Evolutionary conservation across 2,113 vertebrate species (phyloP), one percentile per base, ranked within the genome.

Genomic region (Pygathrix nemaeus): DNA sequence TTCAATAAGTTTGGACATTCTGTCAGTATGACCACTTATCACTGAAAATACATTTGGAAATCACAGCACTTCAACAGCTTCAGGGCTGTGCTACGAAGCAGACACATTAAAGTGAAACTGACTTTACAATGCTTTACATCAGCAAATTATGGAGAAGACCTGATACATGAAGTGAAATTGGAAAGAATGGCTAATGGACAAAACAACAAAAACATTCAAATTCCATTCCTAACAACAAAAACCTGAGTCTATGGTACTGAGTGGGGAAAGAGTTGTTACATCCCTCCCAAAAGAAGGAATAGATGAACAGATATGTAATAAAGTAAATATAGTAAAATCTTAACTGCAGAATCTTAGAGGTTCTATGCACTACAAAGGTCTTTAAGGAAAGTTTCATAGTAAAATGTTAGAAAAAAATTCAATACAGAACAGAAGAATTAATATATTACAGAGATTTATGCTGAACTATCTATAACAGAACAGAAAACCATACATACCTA

Each of bases 391-490:
- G 61, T 73, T 82, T 68, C 64, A 68, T 79, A 79, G 87, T 79
- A 59, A 64, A 87, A 70, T 80, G n/a, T 48, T 32, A 18, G 59
- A 0, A 30, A 43, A 90, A 75, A 79, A 72, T 16, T 72, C 35
- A 96, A 57, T 40, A 25, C 30, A 84, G 35, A 93, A 75, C 16
- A 75, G 27, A 64, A 93, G 38, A 93, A 80, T 16, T 30, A 96
- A 84, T 13, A 81, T 25, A 87, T 68, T 43, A 43, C 0, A 52
- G 21, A 91, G 55, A 76, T 25, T 48, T 55, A 86, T 92, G 86
- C 17, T 92, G 64, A 96, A 82, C 38, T 84, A 70, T 8, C 38
- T 86, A 70, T 6, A 95, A 80, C 25, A 96, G 92, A 97, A 89
- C 38, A 90, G 30, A 97, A 97, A 84, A 64, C 1, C 32, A 96